Base-by-base conservation (phyloP, 2,888 invertebrate genomes). In the Venusia cambrica region DNA sequence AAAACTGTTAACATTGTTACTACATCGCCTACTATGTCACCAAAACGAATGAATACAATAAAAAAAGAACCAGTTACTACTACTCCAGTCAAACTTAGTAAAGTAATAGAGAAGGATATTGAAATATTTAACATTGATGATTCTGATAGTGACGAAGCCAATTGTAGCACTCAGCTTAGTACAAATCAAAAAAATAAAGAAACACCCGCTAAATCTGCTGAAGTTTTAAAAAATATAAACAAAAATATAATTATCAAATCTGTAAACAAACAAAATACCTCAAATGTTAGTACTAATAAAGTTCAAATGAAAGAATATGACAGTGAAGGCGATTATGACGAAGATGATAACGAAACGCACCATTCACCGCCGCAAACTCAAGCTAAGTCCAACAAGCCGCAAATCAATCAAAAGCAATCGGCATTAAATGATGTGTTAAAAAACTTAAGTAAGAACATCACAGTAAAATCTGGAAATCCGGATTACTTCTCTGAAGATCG, bases 71-170 rank as follows among this genome's bases (percentile, higher is more conserved):
- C 39, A 24, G 16, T n/a, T n/a, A n/a, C 9, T 2, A 10, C 24
- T 9, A 8, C 42, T 45, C 17, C 52, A 1, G 43, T 60, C 2
- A 25, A 27, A 25, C 48, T 59, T 33, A 57, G 57, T 37, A 54
- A 57, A 39, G 47, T 58, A 16, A 61, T 69, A 31, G 54, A 75
- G 17, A 69, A 73, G 12, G 57, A 64, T 38, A 63, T 76, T 32
- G 85, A 85, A 64, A 75, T 83, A 46, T 81, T 72, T 39, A 80
- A 74, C 44, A 69, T 85, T 43, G 84, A 84, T 26, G 84, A 84
- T 48, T 84, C 84, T 27, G 85, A 85, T 33, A 72, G 71, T 52
- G 80, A 85, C 35, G 77, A 74, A 43, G 52, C 46, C 10, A 55
- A 48, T 29, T 44, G 41, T 16, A 38, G 36, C 14, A 46, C 6